phyloP scores from a whole-genome alignment of 2,113 vertebrate genomes.

The Turdus rufiventris region DNA sequence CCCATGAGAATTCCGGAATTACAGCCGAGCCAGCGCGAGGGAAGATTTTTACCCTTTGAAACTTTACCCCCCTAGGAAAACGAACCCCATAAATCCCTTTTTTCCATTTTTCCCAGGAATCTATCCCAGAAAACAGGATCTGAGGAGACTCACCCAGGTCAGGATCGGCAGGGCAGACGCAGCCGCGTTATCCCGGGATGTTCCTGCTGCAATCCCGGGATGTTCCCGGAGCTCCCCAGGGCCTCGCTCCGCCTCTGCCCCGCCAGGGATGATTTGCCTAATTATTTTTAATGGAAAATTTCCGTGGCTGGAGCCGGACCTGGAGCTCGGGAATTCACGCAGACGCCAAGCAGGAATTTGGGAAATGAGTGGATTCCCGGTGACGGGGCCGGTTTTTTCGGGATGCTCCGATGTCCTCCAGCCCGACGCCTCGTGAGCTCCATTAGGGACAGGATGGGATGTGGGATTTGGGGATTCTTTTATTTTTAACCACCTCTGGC shows the following conservation, averaged over 20 bases:
- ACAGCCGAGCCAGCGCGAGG: accelerated
- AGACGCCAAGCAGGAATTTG: constrained; percentile 12
- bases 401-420: not conserved
- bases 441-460: not conserved
- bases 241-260: not conserved
- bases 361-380: not conserved
- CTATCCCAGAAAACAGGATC: accelerated
- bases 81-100: accelerated
- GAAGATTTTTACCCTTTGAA: not conserved
- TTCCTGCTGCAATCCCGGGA: not conserved
- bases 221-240: not conserved
- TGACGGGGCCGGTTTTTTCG: not conserved
- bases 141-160: not conserved
- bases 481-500: not conserved
- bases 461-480: not conserved
- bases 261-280: not conserved
- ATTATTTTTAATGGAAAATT: constrained; percentile 28
- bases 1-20: not conserved
- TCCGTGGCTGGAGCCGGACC: not conserved
- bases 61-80: not conserved
- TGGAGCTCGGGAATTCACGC: not conserved
- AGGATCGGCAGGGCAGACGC: accelerated
- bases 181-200: not conserved
- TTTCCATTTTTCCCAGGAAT: accelerated
- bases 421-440: not conserved